Conservation (phyloP, 2,797 vertebrate species). For the Muscicapa striata region DNA sequence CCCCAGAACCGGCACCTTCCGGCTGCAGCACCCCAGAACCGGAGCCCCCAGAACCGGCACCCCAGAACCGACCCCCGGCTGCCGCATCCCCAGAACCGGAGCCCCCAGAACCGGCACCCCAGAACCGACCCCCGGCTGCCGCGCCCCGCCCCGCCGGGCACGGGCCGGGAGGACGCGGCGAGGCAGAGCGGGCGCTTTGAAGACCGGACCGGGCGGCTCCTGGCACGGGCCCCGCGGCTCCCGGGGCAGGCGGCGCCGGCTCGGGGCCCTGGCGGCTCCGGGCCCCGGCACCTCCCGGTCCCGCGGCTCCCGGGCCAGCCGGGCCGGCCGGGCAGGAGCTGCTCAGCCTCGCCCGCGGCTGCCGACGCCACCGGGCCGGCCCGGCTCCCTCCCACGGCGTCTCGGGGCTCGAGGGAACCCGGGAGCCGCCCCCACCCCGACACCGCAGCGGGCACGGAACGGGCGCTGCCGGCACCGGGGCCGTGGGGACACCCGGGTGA, state of each 20-base stretch:
- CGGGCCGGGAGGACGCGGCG: background rate
- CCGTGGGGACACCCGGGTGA: background rate
- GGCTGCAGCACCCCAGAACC: background rate
- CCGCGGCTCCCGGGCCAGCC: background rate
- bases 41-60: too few relatives aligned
- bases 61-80: too few relatives aligned
- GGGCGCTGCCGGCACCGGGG: background rate
- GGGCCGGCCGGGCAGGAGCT: background rate
- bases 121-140: too few relatives aligned
- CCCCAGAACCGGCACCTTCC: background rate
- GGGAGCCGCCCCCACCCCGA: background rate
- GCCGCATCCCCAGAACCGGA: too few relatives aligned
- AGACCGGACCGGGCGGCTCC: background rate
- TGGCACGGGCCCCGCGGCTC: background rate
- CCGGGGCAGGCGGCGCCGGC: background rate
- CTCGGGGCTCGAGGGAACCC: background rate
- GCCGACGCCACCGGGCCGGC: background rate
- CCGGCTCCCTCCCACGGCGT: background rate
- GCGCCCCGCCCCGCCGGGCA: background rate
- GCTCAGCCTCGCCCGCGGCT: background rate
- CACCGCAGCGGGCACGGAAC: background rate
- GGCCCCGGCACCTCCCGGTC: background rate
- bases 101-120: background rate
- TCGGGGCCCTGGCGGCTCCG: background rate
- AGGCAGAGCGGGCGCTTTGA: background rate